Evolutionary conservation across 2,797 vertebrate species (phyloP), one percentile per base, ranked within the genome.

Genomic region (Phyllotis vaccarum): DNA sequence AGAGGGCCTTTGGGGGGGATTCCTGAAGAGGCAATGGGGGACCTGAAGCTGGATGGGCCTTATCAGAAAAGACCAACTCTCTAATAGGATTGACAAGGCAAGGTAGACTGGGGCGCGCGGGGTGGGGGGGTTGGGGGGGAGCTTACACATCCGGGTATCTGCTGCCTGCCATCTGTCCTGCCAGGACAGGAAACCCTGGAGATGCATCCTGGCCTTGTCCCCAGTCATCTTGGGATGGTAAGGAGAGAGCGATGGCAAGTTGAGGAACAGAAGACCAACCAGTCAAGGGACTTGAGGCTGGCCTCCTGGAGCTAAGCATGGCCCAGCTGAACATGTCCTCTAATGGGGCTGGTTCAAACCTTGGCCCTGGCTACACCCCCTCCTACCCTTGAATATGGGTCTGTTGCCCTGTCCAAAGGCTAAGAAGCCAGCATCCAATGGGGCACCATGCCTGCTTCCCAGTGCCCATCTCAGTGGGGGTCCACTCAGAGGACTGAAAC

Each of bases 301-400:
- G 66, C 7, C 40, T 56, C 58, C 66, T 37, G 62, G 74, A 94
- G 82, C 40, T n/a, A 46, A n/a, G n/a, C 2, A 6, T 37, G 14
- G 66, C 76, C 56, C n/a, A 31, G 22, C 34, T 8, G 12, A 86
- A 29, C 22, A 11, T 1, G 7, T 3, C 17, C 52, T 82, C 43
- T 8, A 12, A 21, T 24, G 54, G 56, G 78, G 37, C 3, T 13
- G 17, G n/a, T 22, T 81, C 16, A 2, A 49, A 70, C 52, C 75
- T 82, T 6, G 24, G 54, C 54, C 87, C 78, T 91, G 83, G 83
- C 80, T 52, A 58, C 6, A 54, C 22, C 75, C 22, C 46, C 34
- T 68, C 90, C 80, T 37, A 81, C 54, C 64, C 76, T 66, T 83
- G 29, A 75, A 24, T 56, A 60, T 70, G 86, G 85, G 86, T 90